A percentile compares a stretch with the other conserved stretches of the same genome.
phyloP scores from a whole-genome alignment of 2,888 invertebrate species.

The Phyto melanocephala region DNA sequence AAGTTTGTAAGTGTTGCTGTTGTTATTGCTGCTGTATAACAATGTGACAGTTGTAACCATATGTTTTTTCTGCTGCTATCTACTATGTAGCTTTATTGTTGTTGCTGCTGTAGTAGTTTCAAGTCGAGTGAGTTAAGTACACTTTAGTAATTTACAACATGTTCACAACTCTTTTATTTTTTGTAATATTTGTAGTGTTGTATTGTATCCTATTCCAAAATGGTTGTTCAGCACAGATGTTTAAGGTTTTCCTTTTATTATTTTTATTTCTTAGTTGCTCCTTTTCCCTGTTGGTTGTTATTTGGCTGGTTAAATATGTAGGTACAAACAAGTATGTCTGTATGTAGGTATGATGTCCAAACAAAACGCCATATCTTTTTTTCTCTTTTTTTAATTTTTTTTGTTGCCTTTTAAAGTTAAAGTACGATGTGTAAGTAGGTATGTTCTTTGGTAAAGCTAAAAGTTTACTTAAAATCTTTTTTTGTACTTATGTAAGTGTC shows the following conservation, averaged over 20 bases:
- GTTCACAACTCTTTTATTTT: constrained; percentile 58
- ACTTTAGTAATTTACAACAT: constrained; percentile 65
- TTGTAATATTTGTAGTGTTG: background rate
- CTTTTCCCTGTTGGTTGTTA: background rate
- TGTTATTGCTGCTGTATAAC: constrained; percentile 45
- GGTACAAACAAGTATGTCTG: background rate
- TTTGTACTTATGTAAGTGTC: background rate
- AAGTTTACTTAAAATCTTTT: constrained; percentile 17
- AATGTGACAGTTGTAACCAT: constrained; percentile 60
- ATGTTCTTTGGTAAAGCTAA: background rate
- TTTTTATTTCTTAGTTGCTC: constrained; percentile 37
- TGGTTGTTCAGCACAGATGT: constrained; percentile 69
- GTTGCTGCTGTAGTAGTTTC: constrained; percentile 49
- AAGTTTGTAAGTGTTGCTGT: constrained; percentile 12
- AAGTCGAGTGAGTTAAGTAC: constrained; percentile 60
- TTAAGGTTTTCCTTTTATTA: constrained; percentile 48
- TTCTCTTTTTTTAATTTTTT: background rate
- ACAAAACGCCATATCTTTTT: constrained; percentile 12
- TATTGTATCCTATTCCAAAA: constrained; percentile 73
- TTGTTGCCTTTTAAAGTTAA: background rate
- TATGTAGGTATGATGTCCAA: background rate
- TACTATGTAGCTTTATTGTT: constrained; percentile 59
- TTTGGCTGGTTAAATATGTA: background rate
- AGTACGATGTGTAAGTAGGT: no score
- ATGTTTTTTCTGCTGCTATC: constrained; percentile 26